Conservation (phyloP, 2,888 invertebrate species). For the Pandemis heparana region DNA sequence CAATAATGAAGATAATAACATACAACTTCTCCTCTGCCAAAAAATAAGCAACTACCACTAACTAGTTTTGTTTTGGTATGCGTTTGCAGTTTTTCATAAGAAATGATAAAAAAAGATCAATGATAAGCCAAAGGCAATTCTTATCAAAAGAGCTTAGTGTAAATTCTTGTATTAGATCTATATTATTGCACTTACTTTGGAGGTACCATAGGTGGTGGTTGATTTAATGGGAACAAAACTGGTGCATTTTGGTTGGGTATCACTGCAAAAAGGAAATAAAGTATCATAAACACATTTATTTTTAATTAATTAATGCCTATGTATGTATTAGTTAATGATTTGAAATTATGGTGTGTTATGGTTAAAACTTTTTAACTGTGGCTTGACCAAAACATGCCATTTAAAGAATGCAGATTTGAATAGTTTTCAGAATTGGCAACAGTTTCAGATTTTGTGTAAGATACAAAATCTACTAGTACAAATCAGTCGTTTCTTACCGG, state of each 20-base stretch:
- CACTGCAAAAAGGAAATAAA: slow-evolving; percentile 22
- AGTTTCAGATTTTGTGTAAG: background rate
- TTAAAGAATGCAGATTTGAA: no score
- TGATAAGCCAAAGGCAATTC: no score
- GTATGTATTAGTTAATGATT: background rate
- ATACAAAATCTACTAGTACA: background rate
- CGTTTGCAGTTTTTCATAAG: no score
- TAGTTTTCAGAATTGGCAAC: background rate
- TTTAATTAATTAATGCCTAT: background rate
- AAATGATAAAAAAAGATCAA: no score
- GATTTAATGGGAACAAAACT: slow-evolving; percentile 45
- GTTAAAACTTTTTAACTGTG: no score
- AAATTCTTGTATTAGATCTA: no score
- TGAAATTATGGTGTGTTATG: background rate
- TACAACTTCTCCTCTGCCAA: no score
- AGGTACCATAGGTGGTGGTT: slow-evolving; percentile 50
- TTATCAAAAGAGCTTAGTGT: no score
- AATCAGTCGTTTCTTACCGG: slow-evolving; percentile 50
- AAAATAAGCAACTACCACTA: no score
- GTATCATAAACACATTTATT: background rate
- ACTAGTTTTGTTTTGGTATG: no score
- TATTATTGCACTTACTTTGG: slow-evolving; percentile 48
- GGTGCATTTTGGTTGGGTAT: slow-evolving; percentile 12
- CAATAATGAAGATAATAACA: no score
- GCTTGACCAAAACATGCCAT: no score